Percentiles rank a stretch among this genome's conserved stretches.
These are phyloP conservation scores for Nanorana parkeri DNA, from an alignment of 2,113 vertebrate species.

Conservation along the genomic window DNA sequence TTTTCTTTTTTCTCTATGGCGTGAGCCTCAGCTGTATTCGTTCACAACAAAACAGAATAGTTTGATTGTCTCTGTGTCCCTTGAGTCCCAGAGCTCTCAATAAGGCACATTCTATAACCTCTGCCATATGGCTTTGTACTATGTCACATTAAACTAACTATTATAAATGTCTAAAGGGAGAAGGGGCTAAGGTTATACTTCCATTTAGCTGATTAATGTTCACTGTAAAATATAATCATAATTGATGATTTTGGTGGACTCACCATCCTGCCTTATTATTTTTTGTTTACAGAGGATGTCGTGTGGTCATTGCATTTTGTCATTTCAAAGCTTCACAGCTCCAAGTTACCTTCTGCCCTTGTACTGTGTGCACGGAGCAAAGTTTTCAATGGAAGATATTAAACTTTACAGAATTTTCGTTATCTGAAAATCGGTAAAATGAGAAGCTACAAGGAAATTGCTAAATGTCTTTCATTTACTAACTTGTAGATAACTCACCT, in stretches of 20 bases:
- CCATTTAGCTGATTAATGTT: conserved; percentile 49
- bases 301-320: not conserved
- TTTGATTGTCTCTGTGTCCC: conserved; percentile 27
- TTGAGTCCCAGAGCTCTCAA: conserved; percentile 18
- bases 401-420: not conserved
- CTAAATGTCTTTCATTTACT: not conserved
- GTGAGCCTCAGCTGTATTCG: not conserved
- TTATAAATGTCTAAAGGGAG: conserved; percentile 50
- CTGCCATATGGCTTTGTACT: conserved; percentile 51
- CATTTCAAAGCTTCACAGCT: not conserved
- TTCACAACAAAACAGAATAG: conserved; percentile 33
- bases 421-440: not conserved
- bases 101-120: conserved; percentile 40
- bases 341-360: not conserved
- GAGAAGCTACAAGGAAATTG: not conserved
- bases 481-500: not conserved
- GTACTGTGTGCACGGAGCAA: not conserved
- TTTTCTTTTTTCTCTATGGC: not conserved
- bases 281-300: conserved; percentile 17
- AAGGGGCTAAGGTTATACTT: conserved; percentile 47
- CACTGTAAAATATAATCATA: conserved; percentile 47
- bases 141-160: conserved; percentile 54
- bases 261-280: conserved; percentile 20
- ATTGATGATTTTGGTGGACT: conserved; percentile 40
- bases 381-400: not conserved